Percentiles rank a stretch among this genome's conserved stretches.
phyloP scores from a whole-genome alignment of 2,797 vertebrate genomes.

The Chromis chromis region DNA sequence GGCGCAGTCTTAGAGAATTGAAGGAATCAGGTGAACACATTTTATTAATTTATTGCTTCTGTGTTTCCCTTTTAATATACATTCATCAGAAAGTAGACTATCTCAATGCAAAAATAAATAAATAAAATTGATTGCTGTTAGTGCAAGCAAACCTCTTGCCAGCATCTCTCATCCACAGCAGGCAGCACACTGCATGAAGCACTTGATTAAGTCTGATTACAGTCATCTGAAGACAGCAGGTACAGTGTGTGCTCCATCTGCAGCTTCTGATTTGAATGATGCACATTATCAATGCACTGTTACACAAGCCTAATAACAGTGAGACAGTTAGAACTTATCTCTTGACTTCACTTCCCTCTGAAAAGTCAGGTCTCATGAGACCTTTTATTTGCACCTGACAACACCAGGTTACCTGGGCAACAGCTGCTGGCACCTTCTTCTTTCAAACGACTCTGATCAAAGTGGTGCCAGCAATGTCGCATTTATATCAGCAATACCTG shows the following conservation, averaged over 20 bases:
- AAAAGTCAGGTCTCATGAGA: conserved; percentile 9
- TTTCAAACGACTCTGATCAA: conserved; percentile 5
- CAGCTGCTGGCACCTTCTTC: background rate
- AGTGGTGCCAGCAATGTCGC: background rate
- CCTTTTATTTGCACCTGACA: conserved; percentile 14
- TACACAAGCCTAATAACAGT: conserved; percentile 18
- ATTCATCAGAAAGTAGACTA: background rate
- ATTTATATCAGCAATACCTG: background rate
- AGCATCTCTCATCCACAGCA: conserved; percentile 16
- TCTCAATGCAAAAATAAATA: conserved; percentile 1
- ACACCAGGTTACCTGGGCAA: conserved; percentile 4
- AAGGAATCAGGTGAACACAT: background rate
- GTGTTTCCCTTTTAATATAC: background rate
- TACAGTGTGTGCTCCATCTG: conserved; percentile 34
- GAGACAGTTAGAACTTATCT: conserved; percentile 45
- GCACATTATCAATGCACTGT: conserved; percentile 19
- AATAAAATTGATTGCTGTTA: background rate
- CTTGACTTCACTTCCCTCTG: conserved; percentile 17
- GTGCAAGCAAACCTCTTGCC: background rate
- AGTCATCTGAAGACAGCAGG: conserved; percentile 29
- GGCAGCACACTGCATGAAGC: conserved; percentile 22
- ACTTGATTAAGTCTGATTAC: conserved; percentile 40
- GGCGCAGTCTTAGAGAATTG: background rate
- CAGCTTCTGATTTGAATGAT: conserved; percentile 31
- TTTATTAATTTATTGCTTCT: background rate